These are phyloP conservation scores for Cottus gobio DNA, from an alignment of 2,113 vertebrate genomes.

Conservation along the genomic window DNA sequence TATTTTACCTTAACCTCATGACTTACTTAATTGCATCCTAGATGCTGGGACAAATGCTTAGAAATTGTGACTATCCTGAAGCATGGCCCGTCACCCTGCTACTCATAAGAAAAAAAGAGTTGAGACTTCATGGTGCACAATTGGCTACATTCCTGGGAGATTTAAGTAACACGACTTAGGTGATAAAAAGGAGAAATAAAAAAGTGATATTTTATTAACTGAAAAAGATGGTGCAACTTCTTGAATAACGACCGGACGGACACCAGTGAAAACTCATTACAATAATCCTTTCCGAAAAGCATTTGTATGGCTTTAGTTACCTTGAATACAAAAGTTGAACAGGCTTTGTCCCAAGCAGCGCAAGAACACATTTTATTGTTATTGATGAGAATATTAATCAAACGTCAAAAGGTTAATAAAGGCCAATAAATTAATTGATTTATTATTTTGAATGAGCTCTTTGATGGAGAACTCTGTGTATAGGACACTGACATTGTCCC, in stretches of 20 bases:
- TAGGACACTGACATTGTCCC: slow-evolving; percentile 72
- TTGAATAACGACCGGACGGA: slow-evolving; percentile 36
- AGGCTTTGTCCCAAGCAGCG: slow-evolving; percentile 27
- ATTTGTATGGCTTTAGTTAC: slow-evolving; percentile 38
- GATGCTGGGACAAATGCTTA: background rate
- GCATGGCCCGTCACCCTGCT: background rate
- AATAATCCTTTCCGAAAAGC: slow-evolving; percentile 20
- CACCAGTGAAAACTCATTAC: slow-evolving; percentile 13
- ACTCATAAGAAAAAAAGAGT: background rate
- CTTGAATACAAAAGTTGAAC: slow-evolving; percentile 38
- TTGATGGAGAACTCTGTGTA: slow-evolving; percentile 57
- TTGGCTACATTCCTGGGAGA: background rate
- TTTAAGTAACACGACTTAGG: background rate
- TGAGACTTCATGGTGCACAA: background rate
- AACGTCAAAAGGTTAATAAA: slow-evolving; percentile 76
- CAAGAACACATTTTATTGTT: slow-evolving; percentile 75
- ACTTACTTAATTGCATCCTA: background rate
- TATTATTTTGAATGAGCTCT: slow-evolving; percentile 60
- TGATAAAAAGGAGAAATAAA: background rate
- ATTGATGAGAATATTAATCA: slow-evolving; percentile 80
- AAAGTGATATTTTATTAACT: background rate
- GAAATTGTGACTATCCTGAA: slow-evolving; percentile 15
- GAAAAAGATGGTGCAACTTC: slow-evolving; percentile 9
- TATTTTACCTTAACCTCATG: background rate
- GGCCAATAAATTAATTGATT: slow-evolving; percentile 77